phyloP scores from a whole-genome alignment of 2,797 vertebrate species.

The Hyperoplus lanceolatus region DNA sequence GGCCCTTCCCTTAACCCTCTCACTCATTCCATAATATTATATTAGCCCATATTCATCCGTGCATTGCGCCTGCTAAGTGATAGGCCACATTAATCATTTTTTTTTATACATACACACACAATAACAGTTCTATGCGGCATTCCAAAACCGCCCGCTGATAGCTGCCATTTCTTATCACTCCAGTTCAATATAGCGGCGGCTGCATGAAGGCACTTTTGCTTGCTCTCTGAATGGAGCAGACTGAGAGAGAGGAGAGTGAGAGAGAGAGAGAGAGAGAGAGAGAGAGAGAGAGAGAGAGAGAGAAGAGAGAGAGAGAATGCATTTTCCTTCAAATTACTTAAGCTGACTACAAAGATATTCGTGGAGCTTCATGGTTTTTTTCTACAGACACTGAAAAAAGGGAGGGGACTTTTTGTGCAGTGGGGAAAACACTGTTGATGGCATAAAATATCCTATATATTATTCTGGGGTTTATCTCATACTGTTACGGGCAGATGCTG shows the following conservation, averaged over 20 bases:
- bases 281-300: constrained; percentile 32
- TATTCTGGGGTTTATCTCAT: constrained; percentile 25
- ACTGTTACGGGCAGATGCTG: constrained; percentile 19
- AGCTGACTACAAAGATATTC: constrained; percentile 57
- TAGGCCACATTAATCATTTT: constrained; percentile 74
- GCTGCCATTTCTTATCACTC: constrained; percentile 80
- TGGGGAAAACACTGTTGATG: constrained; percentile 16
- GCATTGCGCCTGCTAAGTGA: constrained; percentile 69
- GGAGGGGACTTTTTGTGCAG: constrained; percentile 1
- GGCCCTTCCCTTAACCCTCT: constrained; percentile 64
- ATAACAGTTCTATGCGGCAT: constrained; percentile 67
- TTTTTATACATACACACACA: constrained; percentile 64
- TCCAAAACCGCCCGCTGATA: constrained; percentile 71
- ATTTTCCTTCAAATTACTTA: constrained; percentile 70
- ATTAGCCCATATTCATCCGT: constrained; percentile 73
- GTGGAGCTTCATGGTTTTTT: constrained; percentile 35
- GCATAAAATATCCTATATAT: constrained; percentile 22
- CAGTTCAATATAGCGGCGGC: constrained; percentile 59
- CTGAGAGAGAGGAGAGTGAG: constrained; percentile 32
- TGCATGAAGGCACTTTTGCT: constrained; percentile 71
- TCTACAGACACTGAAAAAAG: constrained; percentile 41
- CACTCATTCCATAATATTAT: constrained; percentile 57
- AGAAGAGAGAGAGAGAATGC: constrained; percentile 37
- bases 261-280: constrained; percentile 38
- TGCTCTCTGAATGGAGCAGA: constrained; percentile 64